Conservation (phyloP, 1,140 invertebrate genomes). For the Babylonia areolata region DNA sequence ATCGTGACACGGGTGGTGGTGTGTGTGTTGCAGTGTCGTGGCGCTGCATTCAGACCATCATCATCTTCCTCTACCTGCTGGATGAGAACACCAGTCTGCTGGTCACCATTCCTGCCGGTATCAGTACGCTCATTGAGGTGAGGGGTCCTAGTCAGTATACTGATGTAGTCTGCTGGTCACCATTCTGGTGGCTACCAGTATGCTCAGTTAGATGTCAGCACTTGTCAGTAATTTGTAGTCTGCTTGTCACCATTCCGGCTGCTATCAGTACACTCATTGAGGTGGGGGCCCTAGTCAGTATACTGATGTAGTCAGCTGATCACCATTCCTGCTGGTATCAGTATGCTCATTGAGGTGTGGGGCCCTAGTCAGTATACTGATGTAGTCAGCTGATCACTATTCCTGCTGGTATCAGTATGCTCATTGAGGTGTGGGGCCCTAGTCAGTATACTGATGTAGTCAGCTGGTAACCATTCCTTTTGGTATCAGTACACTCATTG, state of each 20-base stretch:
- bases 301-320: too few species aligned
- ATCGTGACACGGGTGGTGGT: too few species aligned
- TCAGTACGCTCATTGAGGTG: conserved; percentile 90
- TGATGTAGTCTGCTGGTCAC: background rate
- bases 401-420: too few species aligned
- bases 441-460: too few species aligned
- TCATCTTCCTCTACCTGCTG: conserved; percentile 95
- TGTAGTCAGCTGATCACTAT: too few species aligned
- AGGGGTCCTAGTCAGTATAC: background rate
- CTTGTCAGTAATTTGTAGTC: too few species aligned
- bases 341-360: too few species aligned
- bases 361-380: too few species aligned
- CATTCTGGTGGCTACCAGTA: conserved; percentile 87
- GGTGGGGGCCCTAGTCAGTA: conserved; percentile 53
- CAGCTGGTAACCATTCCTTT: too few species aligned
- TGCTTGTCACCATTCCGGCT: conserved; percentile 79
- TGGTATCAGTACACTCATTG: too few species aligned
- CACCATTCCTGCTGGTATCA: too few species aligned
- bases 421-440: too few species aligned
- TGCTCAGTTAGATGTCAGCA: conserved; percentile 84
- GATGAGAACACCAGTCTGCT: conserved; percentile 95
- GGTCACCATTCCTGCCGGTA: conserved; percentile 89
- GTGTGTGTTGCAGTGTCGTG: conserved; percentile 83
- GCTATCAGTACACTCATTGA: conserved; percentile 92
- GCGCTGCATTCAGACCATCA: conserved; percentile 92